phyloP scores from a whole-genome alignment of 2,113 vertebrate species.

The Ammospiza caudacuta region DNA sequence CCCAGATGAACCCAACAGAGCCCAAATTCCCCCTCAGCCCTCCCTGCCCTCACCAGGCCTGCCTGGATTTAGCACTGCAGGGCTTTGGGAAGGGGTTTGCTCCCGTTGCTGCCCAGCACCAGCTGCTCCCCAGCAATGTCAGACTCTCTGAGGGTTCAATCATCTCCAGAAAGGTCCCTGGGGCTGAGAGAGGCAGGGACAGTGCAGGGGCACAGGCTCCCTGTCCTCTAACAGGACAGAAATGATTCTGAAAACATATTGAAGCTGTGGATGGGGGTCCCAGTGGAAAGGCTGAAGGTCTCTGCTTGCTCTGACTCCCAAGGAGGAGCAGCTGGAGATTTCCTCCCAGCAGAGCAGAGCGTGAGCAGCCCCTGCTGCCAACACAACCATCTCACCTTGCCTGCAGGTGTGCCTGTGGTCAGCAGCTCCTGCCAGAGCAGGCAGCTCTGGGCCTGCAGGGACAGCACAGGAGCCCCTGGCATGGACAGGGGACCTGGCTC shows the following conservation, averaged over 20 bases:
- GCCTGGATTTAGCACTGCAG: not conserved
- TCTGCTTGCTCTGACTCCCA: not conserved
- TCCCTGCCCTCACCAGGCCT: not conserved
- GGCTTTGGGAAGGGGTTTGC: not conserved
- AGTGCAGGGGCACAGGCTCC: not conserved
- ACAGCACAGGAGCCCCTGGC: not conserved
- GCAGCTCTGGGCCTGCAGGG: not conserved
- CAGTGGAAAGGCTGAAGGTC: not conserved
- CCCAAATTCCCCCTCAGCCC: not conserved
- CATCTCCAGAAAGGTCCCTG: not conserved
- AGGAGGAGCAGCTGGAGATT: not conserved
- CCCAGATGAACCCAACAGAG: not conserved
- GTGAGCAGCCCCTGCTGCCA: not conserved
- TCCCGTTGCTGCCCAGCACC: not conserved
- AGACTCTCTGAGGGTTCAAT: not conserved
- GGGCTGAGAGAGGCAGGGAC: not conserved
- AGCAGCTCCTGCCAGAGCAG: not conserved
- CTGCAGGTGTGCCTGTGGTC: not conserved
- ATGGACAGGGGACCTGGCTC: not conserved
- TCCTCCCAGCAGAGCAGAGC: not conserved
- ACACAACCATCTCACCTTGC: not conserved
- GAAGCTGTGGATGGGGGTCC: not conserved
- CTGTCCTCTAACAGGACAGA: not conserved
- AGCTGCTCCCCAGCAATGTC: not conserved
- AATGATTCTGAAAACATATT: not conserved